Evolutionary conservation across 1,140 invertebrate species (phyloP).

Genomic region (Leptonema lineaticorne): DNA sequence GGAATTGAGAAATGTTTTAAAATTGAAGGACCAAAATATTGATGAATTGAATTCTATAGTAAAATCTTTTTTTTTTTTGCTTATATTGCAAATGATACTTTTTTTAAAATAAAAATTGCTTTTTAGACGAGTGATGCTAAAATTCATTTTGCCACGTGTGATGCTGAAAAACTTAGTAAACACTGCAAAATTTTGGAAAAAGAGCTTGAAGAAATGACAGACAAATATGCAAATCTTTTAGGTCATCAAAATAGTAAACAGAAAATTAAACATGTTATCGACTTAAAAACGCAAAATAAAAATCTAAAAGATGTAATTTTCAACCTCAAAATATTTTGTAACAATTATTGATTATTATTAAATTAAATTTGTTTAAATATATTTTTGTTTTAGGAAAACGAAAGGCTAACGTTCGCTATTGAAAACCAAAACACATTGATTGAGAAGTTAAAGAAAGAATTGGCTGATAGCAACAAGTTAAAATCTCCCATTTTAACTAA

Average conservation of each 20-base stretch:
- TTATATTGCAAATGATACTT: neutral
- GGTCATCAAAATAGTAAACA: constrained; percentile 70
- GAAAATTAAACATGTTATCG: constrained; percentile 65
- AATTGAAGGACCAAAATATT: constrained; percentile 11
- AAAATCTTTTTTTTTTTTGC: neutral
- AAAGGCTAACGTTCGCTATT: constrained; percentile 25
- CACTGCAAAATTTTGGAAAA: constrained; percentile 48
- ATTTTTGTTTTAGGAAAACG: constrained; percentile 34
- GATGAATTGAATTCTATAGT: neutral
- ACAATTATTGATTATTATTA: neutral
- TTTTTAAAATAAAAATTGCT: neutral
- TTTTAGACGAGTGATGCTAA: constrained; percentile 19
- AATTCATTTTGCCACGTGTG: constrained; percentile 17
- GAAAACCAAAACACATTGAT: constrained; percentile 30
- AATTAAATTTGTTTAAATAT: neutral
- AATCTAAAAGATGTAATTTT: constrained; percentile 41
- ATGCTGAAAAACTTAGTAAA: constrained; percentile 20
- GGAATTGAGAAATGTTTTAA: neutral
- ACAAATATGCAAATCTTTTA: constrained; percentile 63
- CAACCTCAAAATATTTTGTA: neutral
- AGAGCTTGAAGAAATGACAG: constrained; percentile 55
- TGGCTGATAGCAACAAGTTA: neutral
- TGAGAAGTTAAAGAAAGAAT: constrained; percentile 34
- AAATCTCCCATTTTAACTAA: constrained; percentile 21
- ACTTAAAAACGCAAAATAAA: constrained; percentile 61